Conservation (phyloP, 92 coral and sea anemone genomes). For the Plumapathes pennacea region DNA sequence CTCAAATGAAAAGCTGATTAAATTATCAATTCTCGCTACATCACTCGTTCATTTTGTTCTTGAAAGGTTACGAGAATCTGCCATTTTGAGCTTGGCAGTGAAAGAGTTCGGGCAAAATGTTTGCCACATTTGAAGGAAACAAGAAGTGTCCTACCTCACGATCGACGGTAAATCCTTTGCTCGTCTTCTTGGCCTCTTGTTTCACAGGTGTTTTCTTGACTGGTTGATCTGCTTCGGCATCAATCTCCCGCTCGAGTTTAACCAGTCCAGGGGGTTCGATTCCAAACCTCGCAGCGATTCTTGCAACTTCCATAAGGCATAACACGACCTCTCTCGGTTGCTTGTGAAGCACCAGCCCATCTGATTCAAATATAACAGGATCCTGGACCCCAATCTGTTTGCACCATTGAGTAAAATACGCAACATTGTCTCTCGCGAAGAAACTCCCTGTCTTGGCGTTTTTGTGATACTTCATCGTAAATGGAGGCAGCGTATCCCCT, state of each 20-base stretch:
- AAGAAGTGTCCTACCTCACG: conserved; percentile 61
- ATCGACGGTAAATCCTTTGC: conserved; percentile 67
- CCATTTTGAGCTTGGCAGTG: no score
- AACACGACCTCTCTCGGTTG: conserved; percentile 89
- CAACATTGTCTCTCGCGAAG: conserved; percentile 96
- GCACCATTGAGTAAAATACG: conserved; percentile 90
- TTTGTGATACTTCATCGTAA: conserved; percentile 70
- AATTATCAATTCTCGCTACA: no score
- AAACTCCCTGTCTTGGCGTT: conserved; percentile 94
- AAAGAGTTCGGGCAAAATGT: no score
- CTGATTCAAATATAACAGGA: conserved; percentile 93
- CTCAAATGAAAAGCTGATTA: no score
- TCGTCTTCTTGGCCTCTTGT: conserved; percentile 53
- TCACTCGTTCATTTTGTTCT: no score
- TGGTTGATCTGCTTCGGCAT: conserved; percentile 86
- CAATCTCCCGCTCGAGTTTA: conserved; percentile 90
- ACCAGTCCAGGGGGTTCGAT: conserved; percentile 94
- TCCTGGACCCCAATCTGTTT: conserved; percentile 84
- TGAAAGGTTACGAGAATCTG: no score
- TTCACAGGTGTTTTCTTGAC: conserved; percentile 36
- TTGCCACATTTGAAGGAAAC: neutral
- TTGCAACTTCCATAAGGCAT: conserved; percentile 89
- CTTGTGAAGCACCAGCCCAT: conserved; percentile 91
- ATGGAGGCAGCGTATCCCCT: conserved; percentile 54
- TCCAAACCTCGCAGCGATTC: conserved; percentile 83